These are phyloP conservation scores for Ceratothoa steindachneri DNA, from an alignment of 2,888 invertebrate genomes.

Conservation along the genomic window DNA sequence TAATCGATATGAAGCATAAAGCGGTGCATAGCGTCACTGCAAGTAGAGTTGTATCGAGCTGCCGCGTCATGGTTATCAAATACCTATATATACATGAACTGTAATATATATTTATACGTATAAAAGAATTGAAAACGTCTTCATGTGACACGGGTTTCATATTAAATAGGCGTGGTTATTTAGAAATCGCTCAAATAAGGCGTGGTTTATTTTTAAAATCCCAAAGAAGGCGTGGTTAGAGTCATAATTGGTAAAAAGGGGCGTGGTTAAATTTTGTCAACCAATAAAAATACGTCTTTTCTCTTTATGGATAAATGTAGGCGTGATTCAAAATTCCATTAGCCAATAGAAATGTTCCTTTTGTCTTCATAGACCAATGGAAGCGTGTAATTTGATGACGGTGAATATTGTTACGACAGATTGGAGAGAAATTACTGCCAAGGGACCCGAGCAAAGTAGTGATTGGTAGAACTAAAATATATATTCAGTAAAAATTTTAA, in stretches of 20 bases:
- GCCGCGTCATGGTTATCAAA: too few species aligned
- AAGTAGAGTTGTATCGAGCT: too few species aligned
- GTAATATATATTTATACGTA: constrained; percentile 7
- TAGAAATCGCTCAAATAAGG: neutral
- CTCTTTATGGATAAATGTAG: constrained; percentile 9
- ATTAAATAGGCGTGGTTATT: constrained; percentile 2
- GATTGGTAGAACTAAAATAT: constrained; percentile 41
- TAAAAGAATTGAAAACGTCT: constrained; percentile 13
- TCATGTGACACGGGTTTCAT: constrained; percentile 8
- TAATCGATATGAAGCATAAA: too few species aligned
- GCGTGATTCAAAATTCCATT: constrained; percentile 35
- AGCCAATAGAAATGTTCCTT: constrained; percentile 40
- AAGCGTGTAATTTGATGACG: constrained; percentile 48
- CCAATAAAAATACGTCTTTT: neutral
- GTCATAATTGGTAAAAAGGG: neutral
- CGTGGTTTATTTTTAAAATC: neutral
- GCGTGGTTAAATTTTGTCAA: neutral
- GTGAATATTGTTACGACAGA: constrained; percentile 48
- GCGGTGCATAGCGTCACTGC: too few species aligned
- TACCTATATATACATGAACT: neutral
- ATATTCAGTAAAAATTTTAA: constrained; percentile 18
- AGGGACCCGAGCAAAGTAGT: constrained; percentile 41
- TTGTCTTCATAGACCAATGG: constrained; percentile 46
- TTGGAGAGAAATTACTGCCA: constrained; percentile 47
- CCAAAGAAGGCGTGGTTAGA: neutral